phyloP scores from a whole-genome alignment of 2,888 invertebrate genomes.

The Syrista parreyssii region DNA sequence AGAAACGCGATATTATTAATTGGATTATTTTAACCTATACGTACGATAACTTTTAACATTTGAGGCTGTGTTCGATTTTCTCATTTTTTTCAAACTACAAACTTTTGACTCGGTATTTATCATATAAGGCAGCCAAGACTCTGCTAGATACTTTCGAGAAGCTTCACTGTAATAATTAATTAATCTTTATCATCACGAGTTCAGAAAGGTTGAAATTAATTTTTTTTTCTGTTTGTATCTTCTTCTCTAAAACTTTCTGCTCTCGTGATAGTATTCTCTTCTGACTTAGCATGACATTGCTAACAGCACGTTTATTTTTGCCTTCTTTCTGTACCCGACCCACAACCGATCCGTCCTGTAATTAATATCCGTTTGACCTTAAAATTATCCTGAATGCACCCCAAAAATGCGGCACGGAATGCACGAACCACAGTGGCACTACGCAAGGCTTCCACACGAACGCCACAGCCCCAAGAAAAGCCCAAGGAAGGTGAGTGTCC shows the following conservation, averaged over 20 bases:
- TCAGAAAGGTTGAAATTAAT: background rate
- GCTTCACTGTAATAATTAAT: background rate
- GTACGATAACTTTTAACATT: constrained; percentile 1
- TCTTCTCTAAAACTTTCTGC: constrained; percentile 4
- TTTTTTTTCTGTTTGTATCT: background rate
- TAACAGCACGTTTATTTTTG: constrained; percentile 64
- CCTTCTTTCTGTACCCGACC: constrained; percentile 37
- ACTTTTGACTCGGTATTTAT: background rate
- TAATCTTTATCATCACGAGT: background rate
- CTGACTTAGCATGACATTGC: constrained; percentile 58
- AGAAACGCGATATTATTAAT: background rate
- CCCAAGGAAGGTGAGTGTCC: constrained; percentile 64
- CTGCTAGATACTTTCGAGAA: background rate
- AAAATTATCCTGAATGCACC: constrained; percentile 36
- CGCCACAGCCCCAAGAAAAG: constrained; percentile 62
- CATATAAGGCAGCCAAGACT: background rate
- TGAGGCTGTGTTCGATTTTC: constrained; percentile 26
- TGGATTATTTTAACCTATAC: background rate
- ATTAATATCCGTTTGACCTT: constrained; percentile 16
- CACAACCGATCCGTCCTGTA: constrained; percentile 11
- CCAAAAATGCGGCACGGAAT: constrained; percentile 62
- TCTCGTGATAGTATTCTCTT: constrained; percentile 22
- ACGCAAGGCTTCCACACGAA: constrained; percentile 63
- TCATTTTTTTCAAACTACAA: background rate
- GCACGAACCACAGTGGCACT: constrained; percentile 62